These are phyloP conservation scores for Paragorgia papillata DNA, from an alignment of 92 coral and sea anemone genomes.

Conservation along the genomic window DNA sequence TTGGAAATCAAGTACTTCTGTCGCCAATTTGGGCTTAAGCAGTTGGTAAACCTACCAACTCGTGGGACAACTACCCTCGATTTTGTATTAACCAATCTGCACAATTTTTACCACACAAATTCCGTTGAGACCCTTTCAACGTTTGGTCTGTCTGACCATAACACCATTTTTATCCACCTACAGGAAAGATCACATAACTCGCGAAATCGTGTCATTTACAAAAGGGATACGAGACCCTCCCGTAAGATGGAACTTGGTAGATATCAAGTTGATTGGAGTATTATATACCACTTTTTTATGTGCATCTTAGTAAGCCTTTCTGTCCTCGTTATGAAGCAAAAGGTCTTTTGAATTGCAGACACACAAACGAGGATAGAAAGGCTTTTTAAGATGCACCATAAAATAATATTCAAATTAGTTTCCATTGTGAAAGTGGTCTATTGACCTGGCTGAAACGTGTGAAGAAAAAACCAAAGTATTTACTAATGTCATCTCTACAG, in stretches of 20 bases:
- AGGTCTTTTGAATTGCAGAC: too few species aligned
- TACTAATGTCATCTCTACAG: neutral
- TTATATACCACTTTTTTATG: too few species aligned
- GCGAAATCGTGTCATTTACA: neutral
- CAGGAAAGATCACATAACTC: neutral
- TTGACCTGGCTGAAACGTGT: constrained; percentile 6
- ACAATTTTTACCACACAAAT: neutral
- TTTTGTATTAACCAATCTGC: constrained; percentile 15
- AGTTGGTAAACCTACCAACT: constrained; percentile 19
- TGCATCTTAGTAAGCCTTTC: too few species aligned
- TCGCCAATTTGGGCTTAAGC: constrained; percentile 6
- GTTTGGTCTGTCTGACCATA: constrained; percentile 26
- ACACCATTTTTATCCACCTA: constrained; percentile 1
- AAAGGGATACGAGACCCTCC: neutral
- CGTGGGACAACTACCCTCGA: constrained; percentile 7
- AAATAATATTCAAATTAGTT: too few species aligned
- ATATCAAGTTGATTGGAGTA: constrained; percentile 1
- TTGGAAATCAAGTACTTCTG: constrained; percentile 6
- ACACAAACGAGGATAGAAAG: too few species aligned
- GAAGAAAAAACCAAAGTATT: neutral
- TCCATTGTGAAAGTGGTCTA: too few species aligned
- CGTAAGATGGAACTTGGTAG: constrained; percentile 12
- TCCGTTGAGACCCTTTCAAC: neutral
- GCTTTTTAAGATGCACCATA: too few species aligned
- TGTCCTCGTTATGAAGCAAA: too few species aligned